Evolutionary conservation across 2,113 vertebrate genomes (phyloP).

Genomic region (Bambusicola thoracicus): DNA sequence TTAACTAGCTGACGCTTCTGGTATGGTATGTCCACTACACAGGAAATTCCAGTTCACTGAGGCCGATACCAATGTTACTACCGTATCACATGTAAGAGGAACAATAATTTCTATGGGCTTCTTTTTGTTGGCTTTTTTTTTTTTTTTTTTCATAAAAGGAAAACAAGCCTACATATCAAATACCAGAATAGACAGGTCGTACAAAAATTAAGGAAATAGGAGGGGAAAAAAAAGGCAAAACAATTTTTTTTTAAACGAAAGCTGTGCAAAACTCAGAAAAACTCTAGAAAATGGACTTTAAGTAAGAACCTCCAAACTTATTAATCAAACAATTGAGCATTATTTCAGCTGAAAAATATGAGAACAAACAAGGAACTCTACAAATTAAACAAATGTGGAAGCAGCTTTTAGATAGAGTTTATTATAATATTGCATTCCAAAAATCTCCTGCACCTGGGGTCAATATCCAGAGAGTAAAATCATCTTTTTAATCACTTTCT

Average conservation of each 20-base stretch:
- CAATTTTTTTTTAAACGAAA: neutral
- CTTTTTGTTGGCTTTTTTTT: no score
- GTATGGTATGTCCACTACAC: conserved; percentile 58
- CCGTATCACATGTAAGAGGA: conserved; percentile 44
- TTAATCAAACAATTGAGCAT: neutral
- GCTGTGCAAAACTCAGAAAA: neutral
- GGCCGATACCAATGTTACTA: conserved; percentile 42
- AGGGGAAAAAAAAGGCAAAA: neutral
- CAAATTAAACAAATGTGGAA: neutral
- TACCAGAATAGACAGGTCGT: neutral
- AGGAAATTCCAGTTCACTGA: conserved; percentile 76
- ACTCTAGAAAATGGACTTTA: neutral
- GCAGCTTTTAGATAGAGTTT: neutral
- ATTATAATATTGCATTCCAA: neutral
- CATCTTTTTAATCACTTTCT: neutral
- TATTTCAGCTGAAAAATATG: neutral
- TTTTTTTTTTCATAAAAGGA: conserved; percentile 17
- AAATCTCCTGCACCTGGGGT: neutral
- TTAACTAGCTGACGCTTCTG: conserved; percentile 45
- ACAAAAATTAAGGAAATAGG: neutral
- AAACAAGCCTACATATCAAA: accelerated
- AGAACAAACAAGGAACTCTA: neutral
- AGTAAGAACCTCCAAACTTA: neutral
- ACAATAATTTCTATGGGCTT: neutral
- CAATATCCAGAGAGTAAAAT: neutral